Conservation (phyloP, 2,113 vertebrate species). For the Gadus chalcogrammus region DNA sequence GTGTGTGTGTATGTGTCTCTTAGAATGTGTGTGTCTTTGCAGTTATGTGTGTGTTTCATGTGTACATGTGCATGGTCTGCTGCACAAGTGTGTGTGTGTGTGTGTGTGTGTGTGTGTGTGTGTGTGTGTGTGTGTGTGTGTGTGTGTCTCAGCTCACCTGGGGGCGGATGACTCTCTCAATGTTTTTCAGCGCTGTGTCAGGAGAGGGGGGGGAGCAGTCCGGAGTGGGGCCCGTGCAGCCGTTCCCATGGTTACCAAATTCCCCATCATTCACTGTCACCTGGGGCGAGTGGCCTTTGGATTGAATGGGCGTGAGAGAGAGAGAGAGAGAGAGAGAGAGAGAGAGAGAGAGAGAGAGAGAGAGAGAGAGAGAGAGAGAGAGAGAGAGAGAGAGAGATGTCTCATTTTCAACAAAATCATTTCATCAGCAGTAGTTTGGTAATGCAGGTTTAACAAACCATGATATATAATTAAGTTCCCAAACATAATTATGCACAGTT, state of each 20-base stretch:
- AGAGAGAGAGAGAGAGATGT: constrained; percentile 16
- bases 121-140: constrained; percentile 5
- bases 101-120: constrained; percentile 11
- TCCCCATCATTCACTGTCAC: constrained; percentile 82
- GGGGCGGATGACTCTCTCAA: constrained; percentile 97
- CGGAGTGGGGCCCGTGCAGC: constrained; percentile 91
- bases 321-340: no score
- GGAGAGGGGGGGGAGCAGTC: constrained; percentile 97
- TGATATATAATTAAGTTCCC: no score
- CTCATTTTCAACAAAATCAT: neutral
- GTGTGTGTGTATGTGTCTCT: constrained; percentile 13
- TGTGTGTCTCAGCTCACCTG: constrained; percentile 75
- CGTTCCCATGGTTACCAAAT: constrained; percentile 90
- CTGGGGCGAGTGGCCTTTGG: constrained; percentile 87
- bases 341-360: no score
- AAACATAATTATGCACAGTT: no score
- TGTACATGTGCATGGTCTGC: neutral
- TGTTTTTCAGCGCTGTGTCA: constrained; percentile 95
- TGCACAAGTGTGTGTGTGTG: constrained; percentile 2
- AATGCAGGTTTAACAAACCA: no score
- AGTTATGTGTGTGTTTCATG: neutral
- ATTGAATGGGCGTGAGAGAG: constrained; percentile 57
- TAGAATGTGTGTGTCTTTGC: neutral
- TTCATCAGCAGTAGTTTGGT: neutral
- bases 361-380: no score